Conservation (phyloP, 92 coral and sea anemone genomes). For the Actinostola sp. region DNA sequence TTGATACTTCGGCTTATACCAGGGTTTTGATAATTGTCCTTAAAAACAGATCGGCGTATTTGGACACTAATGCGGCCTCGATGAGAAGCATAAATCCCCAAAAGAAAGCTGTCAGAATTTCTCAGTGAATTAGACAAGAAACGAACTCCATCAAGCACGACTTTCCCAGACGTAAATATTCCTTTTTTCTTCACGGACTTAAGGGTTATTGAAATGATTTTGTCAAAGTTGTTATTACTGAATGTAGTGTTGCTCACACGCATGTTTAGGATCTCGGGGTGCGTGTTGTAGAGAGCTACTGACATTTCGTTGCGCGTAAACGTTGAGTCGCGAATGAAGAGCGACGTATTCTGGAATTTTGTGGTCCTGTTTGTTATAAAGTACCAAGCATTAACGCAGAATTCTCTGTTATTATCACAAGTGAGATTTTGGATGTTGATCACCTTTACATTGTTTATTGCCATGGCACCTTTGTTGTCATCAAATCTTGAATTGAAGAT, state of each 20-base stretch:
- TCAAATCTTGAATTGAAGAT: background rate
- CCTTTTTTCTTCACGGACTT: background rate
- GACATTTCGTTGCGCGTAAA: constrained; percentile 12
- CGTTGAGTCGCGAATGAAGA: background rate
- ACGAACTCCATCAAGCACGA: background rate
- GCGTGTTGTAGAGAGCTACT: background rate
- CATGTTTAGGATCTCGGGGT: background rate
- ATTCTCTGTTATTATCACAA: background rate
- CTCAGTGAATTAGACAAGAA: constrained; percentile 14
- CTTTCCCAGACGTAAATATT: background rate
- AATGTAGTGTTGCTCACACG: background rate
- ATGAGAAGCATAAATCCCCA: background rate
- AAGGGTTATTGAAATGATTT: background rate
- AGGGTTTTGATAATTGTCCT: constrained; percentile 6
- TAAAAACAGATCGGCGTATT: constrained; percentile 1
- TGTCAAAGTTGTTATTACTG: constrained; percentile 2
- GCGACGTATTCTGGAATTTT: background rate
- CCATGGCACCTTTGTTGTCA: constrained; percentile 2
- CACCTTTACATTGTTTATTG: background rate
- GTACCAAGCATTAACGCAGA: constrained; percentile 3
- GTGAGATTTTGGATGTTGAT: background rate
- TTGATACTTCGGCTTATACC: background rate
- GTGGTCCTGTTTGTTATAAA: background rate
- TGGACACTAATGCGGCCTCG: background rate
- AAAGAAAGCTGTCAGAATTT: background rate